Conservation (phyloP, 2,797 vertebrate genomes). For the Macroramphosus scolopax region DNA sequence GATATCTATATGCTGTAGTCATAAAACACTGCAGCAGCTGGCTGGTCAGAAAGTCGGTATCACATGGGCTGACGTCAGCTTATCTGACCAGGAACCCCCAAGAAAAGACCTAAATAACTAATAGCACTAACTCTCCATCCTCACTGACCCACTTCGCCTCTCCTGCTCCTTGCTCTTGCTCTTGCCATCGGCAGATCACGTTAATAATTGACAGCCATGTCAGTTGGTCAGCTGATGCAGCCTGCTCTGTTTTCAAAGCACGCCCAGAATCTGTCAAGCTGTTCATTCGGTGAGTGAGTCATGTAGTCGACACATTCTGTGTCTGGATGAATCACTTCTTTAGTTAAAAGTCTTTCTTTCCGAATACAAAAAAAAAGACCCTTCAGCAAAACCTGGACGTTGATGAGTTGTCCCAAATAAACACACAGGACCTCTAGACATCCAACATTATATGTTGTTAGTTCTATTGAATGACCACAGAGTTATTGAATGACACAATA, state of each 20-base stretch:
- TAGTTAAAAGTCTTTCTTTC: background rate
- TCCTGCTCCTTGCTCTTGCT: constrained; percentile 42
- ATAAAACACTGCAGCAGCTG: too few relatives aligned
- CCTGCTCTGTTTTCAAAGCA: constrained; percentile 50
- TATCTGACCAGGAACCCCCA: constrained; percentile 11
- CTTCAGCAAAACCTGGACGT: background rate
- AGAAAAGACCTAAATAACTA: constrained; percentile 27
- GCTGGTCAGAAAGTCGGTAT: too few relatives aligned
- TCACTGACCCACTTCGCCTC: constrained; percentile 40
- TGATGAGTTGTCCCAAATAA: too few relatives aligned
- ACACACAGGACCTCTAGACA: too few relatives aligned
- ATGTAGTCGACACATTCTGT: constrained; percentile 4
- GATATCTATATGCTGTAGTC: too few relatives aligned
- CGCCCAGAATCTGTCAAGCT: constrained; percentile 35
- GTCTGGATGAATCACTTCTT: constrained; percentile 3
- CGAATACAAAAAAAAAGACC: background rate
- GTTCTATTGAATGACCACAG: too few relatives aligned
- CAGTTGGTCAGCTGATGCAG: constrained; percentile 66
- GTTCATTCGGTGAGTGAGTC: constrained; percentile 38
- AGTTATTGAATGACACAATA: too few relatives aligned
- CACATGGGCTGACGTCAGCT: constrained; percentile 34
- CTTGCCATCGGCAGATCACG: constrained; percentile 34
- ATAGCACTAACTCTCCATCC: constrained; percentile 18
- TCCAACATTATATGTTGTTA: too few relatives aligned
- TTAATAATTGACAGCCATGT: constrained; percentile 71